Conservation (phyloP, 1,140 invertebrate genomes). For the Riptortus pedestris region DNA sequence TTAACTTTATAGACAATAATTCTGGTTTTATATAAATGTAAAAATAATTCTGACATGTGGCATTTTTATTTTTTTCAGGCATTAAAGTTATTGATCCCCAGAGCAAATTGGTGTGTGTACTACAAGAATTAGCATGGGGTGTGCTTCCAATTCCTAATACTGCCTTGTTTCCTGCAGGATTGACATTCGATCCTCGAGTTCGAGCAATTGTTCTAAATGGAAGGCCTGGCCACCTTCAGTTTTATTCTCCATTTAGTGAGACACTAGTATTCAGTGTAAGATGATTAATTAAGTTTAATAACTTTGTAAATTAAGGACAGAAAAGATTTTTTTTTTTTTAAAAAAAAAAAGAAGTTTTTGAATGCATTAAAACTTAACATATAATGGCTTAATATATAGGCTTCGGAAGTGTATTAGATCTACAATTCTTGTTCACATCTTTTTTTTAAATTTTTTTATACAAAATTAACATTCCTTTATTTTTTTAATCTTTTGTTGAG, state of each 20-base stretch:
- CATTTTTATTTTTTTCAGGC: constrained; percentile 43
- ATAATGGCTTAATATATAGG: too few relatives aligned
- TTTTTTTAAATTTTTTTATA: too few relatives aligned
- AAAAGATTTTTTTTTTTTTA: too few relatives aligned
- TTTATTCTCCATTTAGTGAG: constrained; percentile 56
- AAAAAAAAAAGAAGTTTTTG: too few relatives aligned
- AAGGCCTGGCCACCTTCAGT: constrained; percentile 66
- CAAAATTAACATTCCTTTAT: too few relatives aligned
- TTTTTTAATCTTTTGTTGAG: too few relatives aligned
- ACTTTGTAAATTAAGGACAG: background rate
- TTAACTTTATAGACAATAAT: too few relatives aligned
- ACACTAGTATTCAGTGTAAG: constrained; percentile 64
- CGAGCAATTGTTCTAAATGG: constrained; percentile 64
- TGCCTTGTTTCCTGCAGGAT: constrained; percentile 49
- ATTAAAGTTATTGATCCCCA: constrained; percentile 55
- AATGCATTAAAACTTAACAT: too few relatives aligned
- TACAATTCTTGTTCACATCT: too few relatives aligned
- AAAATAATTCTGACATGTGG: too few relatives aligned
- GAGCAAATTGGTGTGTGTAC: constrained; percentile 45
- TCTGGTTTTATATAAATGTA: too few relatives aligned
- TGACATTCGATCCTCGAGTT: constrained; percentile 54
- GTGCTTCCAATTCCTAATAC: constrained; percentile 37
- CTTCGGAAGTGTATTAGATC: too few relatives aligned
- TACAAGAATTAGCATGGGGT: constrained; percentile 58
- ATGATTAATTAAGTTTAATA: constrained; percentile 29